phyloP scores from a whole-genome alignment of 1,140 invertebrate species.

The Apis florea region DNA sequence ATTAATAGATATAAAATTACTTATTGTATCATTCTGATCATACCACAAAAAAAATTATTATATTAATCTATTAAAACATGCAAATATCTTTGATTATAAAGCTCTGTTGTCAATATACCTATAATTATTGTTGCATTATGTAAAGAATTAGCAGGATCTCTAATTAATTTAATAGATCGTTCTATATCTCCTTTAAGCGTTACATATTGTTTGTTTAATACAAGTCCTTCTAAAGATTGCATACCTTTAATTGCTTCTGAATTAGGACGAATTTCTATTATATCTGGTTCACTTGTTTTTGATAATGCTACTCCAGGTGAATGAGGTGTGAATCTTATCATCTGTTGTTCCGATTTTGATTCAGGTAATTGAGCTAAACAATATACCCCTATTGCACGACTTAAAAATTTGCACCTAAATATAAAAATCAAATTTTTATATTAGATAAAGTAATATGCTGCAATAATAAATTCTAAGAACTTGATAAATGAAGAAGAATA shows the following conservation, averaged over 20 bases:
- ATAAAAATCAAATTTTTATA: conserved; percentile 24
- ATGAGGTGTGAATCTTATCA: conserved; percentile 71
- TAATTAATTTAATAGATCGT: conserved; percentile 76
- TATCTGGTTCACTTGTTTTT: conserved; percentile 63
- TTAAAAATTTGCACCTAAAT: conserved; percentile 78
- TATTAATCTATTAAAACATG: conserved; percentile 76
- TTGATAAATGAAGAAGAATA: too few species aligned
- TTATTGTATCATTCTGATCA: not conserved
- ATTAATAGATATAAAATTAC: conserved; percentile 21
- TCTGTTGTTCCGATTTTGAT: conserved; percentile 70
- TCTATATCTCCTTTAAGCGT: conserved; percentile 78
- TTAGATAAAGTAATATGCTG: not conserved
- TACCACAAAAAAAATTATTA: not conserved
- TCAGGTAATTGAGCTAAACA: conserved; percentile 80
- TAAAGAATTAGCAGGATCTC: conserved; percentile 79
- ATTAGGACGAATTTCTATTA: conserved; percentile 76
- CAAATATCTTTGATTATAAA: conserved; percentile 78
- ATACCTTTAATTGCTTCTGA: conserved; percentile 78
- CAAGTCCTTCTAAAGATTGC: conserved; percentile 75
- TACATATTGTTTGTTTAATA: conserved; percentile 77
- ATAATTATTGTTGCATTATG: conserved; percentile 76
- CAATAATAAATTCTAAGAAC: too few species aligned
- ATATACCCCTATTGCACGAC: conserved; percentile 75
- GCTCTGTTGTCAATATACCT: conserved; percentile 72
- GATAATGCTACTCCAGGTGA: conserved; percentile 70